Base-by-base conservation (phyloP, 2,888 invertebrate species). In the Diabrotica balteata region DNA sequence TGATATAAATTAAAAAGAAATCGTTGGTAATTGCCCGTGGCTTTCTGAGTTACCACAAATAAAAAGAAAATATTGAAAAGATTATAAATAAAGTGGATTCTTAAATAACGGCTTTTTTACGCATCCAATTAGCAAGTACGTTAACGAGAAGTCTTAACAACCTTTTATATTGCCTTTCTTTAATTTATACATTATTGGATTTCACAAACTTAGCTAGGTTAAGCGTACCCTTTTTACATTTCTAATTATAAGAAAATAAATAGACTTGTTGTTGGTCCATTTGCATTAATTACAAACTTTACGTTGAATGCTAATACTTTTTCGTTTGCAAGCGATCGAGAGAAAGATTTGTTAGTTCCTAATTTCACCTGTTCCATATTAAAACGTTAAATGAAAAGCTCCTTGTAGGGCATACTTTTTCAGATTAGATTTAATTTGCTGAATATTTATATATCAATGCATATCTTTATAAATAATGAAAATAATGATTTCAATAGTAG, bases 161-260 rank as follows among this genome's bases (percentile, higher is more conserved):
- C 61, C 70, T 68, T 68, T 65, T 60, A 62, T 62, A 22, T 55
- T 59, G 53, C 59, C 43, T 69, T 66, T 71, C 69, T 67, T 69
- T 59, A 71, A 71, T 69, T 67, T 71, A 69, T 61, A 69, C 67
- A 63, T 69, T 67, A 65, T 67, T 63, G 66, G 63, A 68, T 64
- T 63, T 68, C 46, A 47, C 22, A 49, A 69, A 67, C 50, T 71
- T 51, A 63, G 49, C 61, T 57, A 68, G 68, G 68, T 68, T 32
- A 55, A 61, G 64, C 55, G 57, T 43, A 44, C 58, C 60, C 52
- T 57, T 67, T 68, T 65, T 69, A 65, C 63, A 71, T 68, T 68
- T 68, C 68, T 68, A 71, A 68, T 71, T 71, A 68, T 61, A 67
- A 65, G 62, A 57, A 66, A 67, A 71, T 67, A 67, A 71, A 68